Base-by-base conservation (phyloP, 2,888 invertebrate genomes). In the Drosophila melanosoma region DNA sequence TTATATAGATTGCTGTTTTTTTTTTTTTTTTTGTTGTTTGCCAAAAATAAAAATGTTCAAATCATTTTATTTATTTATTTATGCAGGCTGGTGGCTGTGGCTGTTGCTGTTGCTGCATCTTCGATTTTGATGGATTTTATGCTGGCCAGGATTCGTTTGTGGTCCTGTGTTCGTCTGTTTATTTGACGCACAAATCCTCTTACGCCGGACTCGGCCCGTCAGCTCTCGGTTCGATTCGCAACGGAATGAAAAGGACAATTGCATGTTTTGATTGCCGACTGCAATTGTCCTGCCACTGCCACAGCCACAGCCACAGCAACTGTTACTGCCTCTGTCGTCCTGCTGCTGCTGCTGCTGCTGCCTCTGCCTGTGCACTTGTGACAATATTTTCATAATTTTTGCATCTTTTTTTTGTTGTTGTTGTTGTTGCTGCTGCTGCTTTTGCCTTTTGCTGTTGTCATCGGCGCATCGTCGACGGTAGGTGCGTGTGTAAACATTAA, bases 401-500 rank as follows among this genome's bases (percentile, higher is more conserved):
- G 84, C 87, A 89, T 84, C 82, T 82, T 87, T 81, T 77, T 71
- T 77, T 75, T 69, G 65, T 60, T 70, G 70, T 75, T 69, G 65
- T 60, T 70, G 70, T 58, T 77, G 52, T 42, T 70, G 61, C 62
- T 63, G 26, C 12, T 54, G 17, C 48, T 64, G 69, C 49, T 45
- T 45, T 45, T 61, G 69, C 69, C 66, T 72, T 75, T 77, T 70
- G 74, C 61, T 52, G 63, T 60, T 64, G 75, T 63, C 75, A 76
- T 75, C 72, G 74, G 68, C 79, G 80, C 76, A 80, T 86, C 69
- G 89, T 78, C 89, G 78, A 85, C 87, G 87, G 92, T 90, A 91
- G 91, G 92, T 91, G 92, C 92, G 92, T 91, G 87, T 87, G 86
- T 90, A 92, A 91, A 92, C 91, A 93, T 92, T 93, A 92, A 93